Conservation (phyloP, 2,113 vertebrate genomes). For the Murina feae region DNA sequence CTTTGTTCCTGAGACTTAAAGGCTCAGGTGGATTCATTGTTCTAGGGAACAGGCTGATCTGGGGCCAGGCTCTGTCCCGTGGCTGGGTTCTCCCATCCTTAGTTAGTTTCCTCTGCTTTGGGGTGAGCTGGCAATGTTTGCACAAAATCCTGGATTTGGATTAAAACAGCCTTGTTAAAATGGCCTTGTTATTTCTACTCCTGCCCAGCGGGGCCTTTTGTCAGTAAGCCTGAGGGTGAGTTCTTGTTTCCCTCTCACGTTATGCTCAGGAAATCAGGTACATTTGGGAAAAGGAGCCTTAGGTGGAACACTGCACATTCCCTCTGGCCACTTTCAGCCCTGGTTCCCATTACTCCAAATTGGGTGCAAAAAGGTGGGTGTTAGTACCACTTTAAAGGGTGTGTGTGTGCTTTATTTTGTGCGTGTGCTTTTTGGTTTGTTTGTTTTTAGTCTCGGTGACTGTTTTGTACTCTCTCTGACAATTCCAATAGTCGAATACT, state of each 20-base stretch:
- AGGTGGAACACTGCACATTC: fast-evolving
- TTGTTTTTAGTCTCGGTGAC: neutral
- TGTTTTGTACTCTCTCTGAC: neutral
- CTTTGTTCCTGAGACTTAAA: neutral
- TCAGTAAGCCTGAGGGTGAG: neutral
- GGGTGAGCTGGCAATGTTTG: neutral
- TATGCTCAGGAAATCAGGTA: neutral
- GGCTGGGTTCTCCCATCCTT: neutral
- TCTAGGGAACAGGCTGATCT: neutral
- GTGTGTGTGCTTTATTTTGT: too few species aligned
- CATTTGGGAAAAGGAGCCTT: neutral
- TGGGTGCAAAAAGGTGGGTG: neutral
- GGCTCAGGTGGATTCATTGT: neutral
- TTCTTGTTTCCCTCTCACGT: neutral
- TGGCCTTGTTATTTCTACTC: neutral
- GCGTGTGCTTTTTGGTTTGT: too few species aligned
- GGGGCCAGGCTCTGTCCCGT: neutral
- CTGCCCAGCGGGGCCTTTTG: neutral
- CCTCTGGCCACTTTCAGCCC: neutral
- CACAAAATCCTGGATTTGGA: neutral
- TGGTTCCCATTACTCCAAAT: neutral
- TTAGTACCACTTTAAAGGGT: neutral
- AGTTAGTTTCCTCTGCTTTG: neutral
- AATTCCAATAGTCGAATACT: neutral
- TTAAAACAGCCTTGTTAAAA: neutral